Evolutionary conservation across 2,888 invertebrate species (phyloP), one percentile per base, ranked within the genome.

Genomic region (Scaptomyza caliginosa): DNA sequence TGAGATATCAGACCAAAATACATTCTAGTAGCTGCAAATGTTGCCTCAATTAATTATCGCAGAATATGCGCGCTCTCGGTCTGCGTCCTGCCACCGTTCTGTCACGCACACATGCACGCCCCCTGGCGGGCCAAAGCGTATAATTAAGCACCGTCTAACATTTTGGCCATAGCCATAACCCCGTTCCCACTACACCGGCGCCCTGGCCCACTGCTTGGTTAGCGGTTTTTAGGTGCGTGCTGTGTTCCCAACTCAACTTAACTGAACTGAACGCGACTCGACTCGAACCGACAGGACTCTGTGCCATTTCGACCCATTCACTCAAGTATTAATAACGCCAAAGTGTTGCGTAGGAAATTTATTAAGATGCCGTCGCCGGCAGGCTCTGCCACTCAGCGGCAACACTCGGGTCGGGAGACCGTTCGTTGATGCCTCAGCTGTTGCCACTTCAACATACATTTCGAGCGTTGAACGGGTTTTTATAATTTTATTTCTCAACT

Each of bases 251-350:
- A n/a, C 38, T 28, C 55, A n/a, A 16, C 28, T 28, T n/a, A n/a
- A n/a, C n/a, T n/a, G n/a, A n/a, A n/a, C n/a, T n/a, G n/a, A n/a
- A n/a, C 8, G 13, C 16, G 7, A 13, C 32, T 32, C 32, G 13
- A 3, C 13, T 32, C n/a, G 30, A 8, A n/a, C n/a, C n/a, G n/a
- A n/a, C n/a, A n/a, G 17, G 17, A 43, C 40, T 26, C n/a, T 11
- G 3, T 34, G 56, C 54, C 49, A 39, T 51, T 67, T 72, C 77
- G 77, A 72, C 77, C 72, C 74, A 73, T 72, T 72, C 71, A 74
- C 71, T 78, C 57, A 78, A 70, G 82, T 86, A 83, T 88, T 83
- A 86, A 83, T 86, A 88, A 74, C 81, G 81, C 86, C 88, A 88
- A 79, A 82, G 81, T 83, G 84, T 88, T 82, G 84, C 84, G 56